Conservation (phyloP, 2,888 invertebrate species). For the Himalopsyche anomala region DNA sequence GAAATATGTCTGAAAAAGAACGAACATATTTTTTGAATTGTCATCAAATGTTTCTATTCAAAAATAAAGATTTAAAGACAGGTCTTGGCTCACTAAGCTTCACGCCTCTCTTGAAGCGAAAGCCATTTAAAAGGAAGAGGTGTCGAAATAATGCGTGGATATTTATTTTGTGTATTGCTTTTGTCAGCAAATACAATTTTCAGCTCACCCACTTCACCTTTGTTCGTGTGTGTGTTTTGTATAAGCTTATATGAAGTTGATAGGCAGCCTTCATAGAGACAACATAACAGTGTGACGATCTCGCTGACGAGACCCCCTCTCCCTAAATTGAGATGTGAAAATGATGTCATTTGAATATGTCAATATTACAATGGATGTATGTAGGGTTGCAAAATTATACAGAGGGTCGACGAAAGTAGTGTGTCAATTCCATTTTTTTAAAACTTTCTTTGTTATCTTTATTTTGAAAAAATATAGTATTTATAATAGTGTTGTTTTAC, state of each 20-base stretch:
- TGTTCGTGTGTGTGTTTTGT: slow-evolving; percentile 64
- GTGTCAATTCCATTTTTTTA: background rate
- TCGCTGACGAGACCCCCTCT: slow-evolving; percentile 41
- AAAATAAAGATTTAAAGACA: slow-evolving; percentile 22
- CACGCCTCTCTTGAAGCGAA: slow-evolving; percentile 48
- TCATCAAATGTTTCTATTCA: slow-evolving; percentile 16
- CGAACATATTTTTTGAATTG: too few species aligned
- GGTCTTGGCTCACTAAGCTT: slow-evolving; percentile 8
- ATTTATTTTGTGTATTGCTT: slow-evolving; percentile 66
- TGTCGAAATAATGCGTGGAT: slow-evolving; percentile 59
- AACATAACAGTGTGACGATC: slow-evolving; percentile 55
- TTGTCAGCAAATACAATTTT: slow-evolving; percentile 66
- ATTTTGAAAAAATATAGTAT: too few species aligned
- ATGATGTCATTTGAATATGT: slow-evolving; percentile 66
- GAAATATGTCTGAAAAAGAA: too few species aligned
- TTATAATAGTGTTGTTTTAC: too few species aligned
- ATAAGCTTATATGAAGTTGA: slow-evolving; percentile 63
- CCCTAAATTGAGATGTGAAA: slow-evolving; percentile 66
- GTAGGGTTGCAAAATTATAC: slow-evolving; percentile 55
- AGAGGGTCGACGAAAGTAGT: slow-evolving; percentile 47
- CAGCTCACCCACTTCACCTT: slow-evolving; percentile 65
- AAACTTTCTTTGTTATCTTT: too few species aligned
- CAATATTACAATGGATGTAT: slow-evolving; percentile 64
- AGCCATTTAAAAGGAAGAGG: slow-evolving; percentile 63
- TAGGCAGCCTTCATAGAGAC: slow-evolving; percentile 59